phyloP scores from a whole-genome alignment of 2,888 invertebrate species.

The Eilema depressum region DNA sequence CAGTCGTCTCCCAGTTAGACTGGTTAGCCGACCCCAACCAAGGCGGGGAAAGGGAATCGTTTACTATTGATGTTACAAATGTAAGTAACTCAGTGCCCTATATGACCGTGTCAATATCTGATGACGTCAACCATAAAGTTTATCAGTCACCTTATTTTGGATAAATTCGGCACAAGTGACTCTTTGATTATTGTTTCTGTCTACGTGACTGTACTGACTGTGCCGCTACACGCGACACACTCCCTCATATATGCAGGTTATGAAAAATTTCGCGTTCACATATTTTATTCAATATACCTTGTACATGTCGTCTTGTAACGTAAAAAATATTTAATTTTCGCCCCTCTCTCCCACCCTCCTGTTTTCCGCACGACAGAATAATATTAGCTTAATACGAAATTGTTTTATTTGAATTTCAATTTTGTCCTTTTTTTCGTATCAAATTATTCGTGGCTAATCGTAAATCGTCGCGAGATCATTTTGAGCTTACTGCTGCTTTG shows the following conservation, averaged over 20 bases:
- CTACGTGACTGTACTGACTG: background rate
- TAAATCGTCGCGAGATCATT: background rate
- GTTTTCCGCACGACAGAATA: background rate
- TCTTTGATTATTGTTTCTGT: background rate
- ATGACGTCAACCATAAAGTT: too few relatives aligned
- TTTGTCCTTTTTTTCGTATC: background rate
- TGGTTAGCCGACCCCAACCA: too few relatives aligned
- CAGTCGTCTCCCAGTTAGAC: too few relatives aligned
- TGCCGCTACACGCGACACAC: too few relatives aligned
- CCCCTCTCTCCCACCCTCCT: background rate
- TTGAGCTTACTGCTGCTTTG: background rate
- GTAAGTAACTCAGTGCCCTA: too few relatives aligned
- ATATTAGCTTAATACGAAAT: slow-evolving; percentile 6
- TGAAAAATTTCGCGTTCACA: slow-evolving; percentile 3
- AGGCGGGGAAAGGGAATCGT: too few relatives aligned
- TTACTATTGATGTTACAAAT: too few relatives aligned
- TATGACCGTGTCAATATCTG: too few relatives aligned
- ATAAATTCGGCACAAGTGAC: background rate
- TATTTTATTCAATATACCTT: slow-evolving; percentile 10
- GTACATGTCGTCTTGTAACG: background rate
- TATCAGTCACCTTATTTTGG: too few relatives aligned
- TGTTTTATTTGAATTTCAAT: slow-evolving; percentile 5
- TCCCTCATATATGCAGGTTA: background rate
- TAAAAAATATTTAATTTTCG: background rate
- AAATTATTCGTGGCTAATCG: background rate